Conservation (phyloP, 2,888 invertebrate species). For the Caenorhabditis doughertyi region DNA sequence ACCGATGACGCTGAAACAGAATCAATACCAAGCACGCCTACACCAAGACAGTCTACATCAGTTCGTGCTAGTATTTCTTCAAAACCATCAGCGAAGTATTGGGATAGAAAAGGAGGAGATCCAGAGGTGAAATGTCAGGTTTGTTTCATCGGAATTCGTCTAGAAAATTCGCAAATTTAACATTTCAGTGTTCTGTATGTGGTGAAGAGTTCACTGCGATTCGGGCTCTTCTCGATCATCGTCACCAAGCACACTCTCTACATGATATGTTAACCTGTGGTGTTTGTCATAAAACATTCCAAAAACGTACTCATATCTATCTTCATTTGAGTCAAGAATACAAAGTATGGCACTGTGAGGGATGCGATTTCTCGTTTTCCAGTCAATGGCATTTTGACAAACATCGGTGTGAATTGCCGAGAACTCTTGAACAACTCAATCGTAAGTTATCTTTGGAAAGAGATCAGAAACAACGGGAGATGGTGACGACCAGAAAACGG, state of each 20-base stretch:
- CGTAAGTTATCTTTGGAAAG: no score
- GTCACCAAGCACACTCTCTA: slow-evolving; percentile 9
- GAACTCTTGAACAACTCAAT: not conserved
- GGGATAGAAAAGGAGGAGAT: slow-evolving; percentile 9
- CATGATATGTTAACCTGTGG: slow-evolving; percentile 32
- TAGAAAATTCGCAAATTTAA: not conserved
- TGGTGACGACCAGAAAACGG: no score
- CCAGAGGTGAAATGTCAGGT: slow-evolving; percentile 11
- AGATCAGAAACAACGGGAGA: no score
- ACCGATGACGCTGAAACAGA: no score
- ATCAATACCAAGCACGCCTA: no score
- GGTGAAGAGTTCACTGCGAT: not conserved
- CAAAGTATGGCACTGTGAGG: slow-evolving; percentile 24
- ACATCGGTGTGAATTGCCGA: not conserved
- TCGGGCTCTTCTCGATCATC: slow-evolving; percentile 40
- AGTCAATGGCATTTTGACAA: not conserved
- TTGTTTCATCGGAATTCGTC: not conserved
- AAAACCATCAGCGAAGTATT: not conserved
- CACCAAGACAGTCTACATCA: no score
- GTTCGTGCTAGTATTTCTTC: not conserved
- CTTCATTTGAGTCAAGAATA: slow-evolving; percentile 45
- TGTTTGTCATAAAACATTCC: not conserved
- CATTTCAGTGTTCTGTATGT: slow-evolving; percentile 37
- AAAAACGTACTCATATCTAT: slow-evolving; percentile 30
- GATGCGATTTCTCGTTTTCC: slow-evolving; percentile 3